Evolutionary conservation across 2,888 invertebrate species (phyloP), one percentile per base, ranked within the genome.

Genomic region (Euproctis similis): DNA sequence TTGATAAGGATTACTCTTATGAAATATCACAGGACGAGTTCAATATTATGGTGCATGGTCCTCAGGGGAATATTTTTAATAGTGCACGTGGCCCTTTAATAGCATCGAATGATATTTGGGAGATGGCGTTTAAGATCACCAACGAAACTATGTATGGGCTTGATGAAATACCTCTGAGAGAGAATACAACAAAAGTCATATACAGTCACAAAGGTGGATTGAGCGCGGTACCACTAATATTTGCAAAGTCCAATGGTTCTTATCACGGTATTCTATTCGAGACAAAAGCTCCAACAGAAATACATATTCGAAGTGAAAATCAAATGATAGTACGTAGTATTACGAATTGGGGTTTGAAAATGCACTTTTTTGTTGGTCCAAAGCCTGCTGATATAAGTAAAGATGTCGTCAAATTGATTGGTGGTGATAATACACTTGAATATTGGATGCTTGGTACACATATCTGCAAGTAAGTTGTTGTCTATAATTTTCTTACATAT

Each of bases 81-180:
- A 88, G 88, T 0, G 58, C 80, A 1, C 65, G 76, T 37, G 89
- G 89, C 0, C 88, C 90, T 0, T 40, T 89, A 0, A 87, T 90
- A 34, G 85, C 87, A 2, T 86, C 88, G 0, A 63, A 86, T 11
- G 69, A 82, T 22, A 89, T 88, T 45, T 88, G 88, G 87, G 89
- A 89, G 58, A 77, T 88, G 48, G 71, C 86, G 0, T 72, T 90
- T 9, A 78, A 74, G 39, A 45, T 89, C 14, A 86, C 86, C 0
- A 69, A 85, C 10, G 77, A 81, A 30, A 60, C 72, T 0, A 68
- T 89, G 49, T 89, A 84, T 36, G 90, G 89, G 0, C 59, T 90
- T 1, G 88, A 87, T 10, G 77, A 85, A 46, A 66, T 87, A 30
- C 75, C 81, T 8, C 41, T 87, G 1, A 62, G 37, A 26, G 39